Conservation (phyloP, 2,113 vertebrate species). For the Daboia siamensis region DNA sequence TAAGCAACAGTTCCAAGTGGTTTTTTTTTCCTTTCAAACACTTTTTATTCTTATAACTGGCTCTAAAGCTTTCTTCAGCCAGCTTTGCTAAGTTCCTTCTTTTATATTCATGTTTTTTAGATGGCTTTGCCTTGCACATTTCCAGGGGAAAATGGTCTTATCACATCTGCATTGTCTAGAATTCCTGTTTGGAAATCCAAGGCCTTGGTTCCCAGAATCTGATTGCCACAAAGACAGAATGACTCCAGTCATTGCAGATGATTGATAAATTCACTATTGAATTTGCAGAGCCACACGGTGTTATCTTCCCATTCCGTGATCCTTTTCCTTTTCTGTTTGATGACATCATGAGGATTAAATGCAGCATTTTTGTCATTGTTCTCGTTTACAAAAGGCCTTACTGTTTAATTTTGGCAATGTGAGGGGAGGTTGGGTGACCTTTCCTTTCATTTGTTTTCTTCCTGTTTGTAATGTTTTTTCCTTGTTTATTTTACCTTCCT, state of each 20-base stretch:
- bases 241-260: slow-evolving; percentile 28
- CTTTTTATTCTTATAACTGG: too few species aligned
- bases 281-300: slow-evolving; percentile 35
- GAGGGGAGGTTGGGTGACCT: slow-evolving; percentile 28
- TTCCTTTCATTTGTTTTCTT: slow-evolving; percentile 54
- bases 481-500: slow-evolving; percentile 60
- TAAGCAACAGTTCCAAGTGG: too few species aligned
- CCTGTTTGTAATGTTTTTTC: slow-evolving; percentile 28
- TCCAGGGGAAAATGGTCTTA: background rate
- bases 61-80: background rate
- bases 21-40: too few species aligned
- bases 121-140: background rate
- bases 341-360: slow-evolving; percentile 27
- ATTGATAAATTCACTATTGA: slow-evolving; percentile 45
- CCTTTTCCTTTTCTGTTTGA: slow-evolving; percentile 62
- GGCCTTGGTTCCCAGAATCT: slow-evolving; percentile 42
- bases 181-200: slow-evolving; percentile 27
- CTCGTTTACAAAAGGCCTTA: slow-evolving; percentile 52
- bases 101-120: background rate
- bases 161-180: slow-evolving; percentile 26
- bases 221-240: slow-evolving; percentile 44
- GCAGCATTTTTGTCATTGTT: slow-evolving; percentile 43
- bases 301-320: slow-evolving; percentile 57
- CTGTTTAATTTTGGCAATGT: slow-evolving; percentile 32
- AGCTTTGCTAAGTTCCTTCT: background rate